These are phyloP conservation scores for Argynnis bischoffii DNA, from an alignment of 2,888 invertebrate genomes.

Conservation along the genomic window DNA sequence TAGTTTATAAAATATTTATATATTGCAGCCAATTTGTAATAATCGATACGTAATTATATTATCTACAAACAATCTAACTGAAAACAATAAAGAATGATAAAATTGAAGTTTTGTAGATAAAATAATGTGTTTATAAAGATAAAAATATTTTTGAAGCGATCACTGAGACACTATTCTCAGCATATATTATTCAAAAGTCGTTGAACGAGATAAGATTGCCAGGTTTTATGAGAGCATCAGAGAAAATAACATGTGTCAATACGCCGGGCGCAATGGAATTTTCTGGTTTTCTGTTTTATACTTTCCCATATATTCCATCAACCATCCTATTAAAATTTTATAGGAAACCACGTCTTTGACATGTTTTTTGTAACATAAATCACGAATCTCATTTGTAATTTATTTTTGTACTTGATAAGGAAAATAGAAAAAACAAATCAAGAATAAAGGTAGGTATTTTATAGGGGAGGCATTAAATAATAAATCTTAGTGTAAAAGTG, in stretches of 20 bases:
- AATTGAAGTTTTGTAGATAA: conserved; percentile 18
- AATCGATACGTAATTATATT: background rate
- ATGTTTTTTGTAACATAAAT: conserved; percentile 39
- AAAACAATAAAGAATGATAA: conserved; percentile 12
- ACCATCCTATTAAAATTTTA: conserved; percentile 62
- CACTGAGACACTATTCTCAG: conserved; percentile 44
- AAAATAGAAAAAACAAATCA: background rate
- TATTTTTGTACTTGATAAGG: conserved; percentile 33
- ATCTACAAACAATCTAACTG: background rate
- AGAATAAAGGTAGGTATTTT: background rate
- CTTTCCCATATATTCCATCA: conserved; percentile 52
- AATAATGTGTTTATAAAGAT: conserved; percentile 25
- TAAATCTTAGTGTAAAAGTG: too few relatives aligned
- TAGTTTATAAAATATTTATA: conserved; percentile 1
- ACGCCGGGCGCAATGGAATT: conserved; percentile 58
- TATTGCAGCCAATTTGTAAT: conserved; percentile 10
- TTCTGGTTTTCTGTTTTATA: conserved; percentile 59
- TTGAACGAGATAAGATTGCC: conserved; percentile 61
- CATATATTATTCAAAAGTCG: conserved; percentile 60
- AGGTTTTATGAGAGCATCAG: conserved; percentile 65
- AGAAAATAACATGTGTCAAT: conserved; percentile 72
- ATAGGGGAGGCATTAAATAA: background rate
- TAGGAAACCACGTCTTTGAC: conserved; percentile 49
- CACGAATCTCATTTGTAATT: conserved; percentile 41
- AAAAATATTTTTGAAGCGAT: conserved; percentile 31